Evolutionary conservation across 2,113 vertebrate species (phyloP).

Genomic region (Pluvianellus socialis): DNA sequence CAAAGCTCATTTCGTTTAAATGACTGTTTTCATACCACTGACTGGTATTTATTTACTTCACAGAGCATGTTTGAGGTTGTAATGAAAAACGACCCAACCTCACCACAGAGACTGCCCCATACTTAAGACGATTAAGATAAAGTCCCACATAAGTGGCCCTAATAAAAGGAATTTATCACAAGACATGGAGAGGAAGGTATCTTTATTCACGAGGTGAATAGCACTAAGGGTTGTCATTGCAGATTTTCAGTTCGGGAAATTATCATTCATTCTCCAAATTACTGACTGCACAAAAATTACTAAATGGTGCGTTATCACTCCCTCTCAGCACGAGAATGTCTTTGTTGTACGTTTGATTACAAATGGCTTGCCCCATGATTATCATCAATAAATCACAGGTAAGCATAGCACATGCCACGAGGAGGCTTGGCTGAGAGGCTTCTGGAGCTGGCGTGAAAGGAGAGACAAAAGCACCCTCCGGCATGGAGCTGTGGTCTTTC

Average conservation of each 20-base stretch:
- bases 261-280: slow-evolving; percentile 85
- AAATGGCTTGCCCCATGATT: slow-evolving; percentile 78
- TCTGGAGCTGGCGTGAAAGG: slow-evolving; percentile 4
- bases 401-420: slow-evolving; percentile 51
- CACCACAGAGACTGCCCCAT: slow-evolving; percentile 67
- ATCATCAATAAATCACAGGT: slow-evolving; percentile 83
- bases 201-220: slow-evolving; percentile 81
- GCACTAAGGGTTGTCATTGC: slow-evolving; percentile 74
- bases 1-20: slow-evolving; percentile 36
- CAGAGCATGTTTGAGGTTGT: slow-evolving; percentile 40
- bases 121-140: slow-evolving; percentile 82
- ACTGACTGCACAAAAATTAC: slow-evolving; percentile 80
- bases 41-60: slow-evolving; percentile 72
- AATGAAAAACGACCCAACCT: slow-evolving; percentile 74
- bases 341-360: slow-evolving; percentile 80
- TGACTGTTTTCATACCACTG: slow-evolving; percentile 14
- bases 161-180: slow-evolving; percentile 85
- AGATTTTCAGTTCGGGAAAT: slow-evolving; percentile 78
- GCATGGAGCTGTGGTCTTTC: background rate
- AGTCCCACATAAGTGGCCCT: slow-evolving; percentile 78
- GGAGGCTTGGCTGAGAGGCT: slow-evolving; percentile 40
- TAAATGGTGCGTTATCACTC: slow-evolving; percentile 83
- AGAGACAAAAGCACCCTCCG: slow-evolving; percentile 35
- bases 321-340: slow-evolving; percentile 77
- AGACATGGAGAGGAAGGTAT: slow-evolving; percentile 77